Evolutionary conservation across 2,888 invertebrate genomes (phyloP).

Genomic region (Lucinisca nassula): DNA sequence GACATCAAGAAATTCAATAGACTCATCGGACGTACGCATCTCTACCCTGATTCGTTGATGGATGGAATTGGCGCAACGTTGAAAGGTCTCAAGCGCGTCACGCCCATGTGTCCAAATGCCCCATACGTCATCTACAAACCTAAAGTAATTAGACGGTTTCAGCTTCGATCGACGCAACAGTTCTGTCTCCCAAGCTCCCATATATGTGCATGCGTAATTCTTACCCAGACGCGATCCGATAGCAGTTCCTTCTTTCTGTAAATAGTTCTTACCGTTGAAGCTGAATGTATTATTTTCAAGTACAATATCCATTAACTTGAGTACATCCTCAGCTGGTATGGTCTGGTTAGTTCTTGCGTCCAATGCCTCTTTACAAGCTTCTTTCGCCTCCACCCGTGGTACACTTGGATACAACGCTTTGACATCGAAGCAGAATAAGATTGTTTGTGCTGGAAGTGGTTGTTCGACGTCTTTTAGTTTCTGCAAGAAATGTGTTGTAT

Average conservation of each 20-base stretch:
- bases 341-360: neutral
- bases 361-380: conserved; percentile 27
- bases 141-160: no score
- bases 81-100: no score
- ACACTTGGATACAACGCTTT: conserved; percentile 38
- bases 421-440: conserved; percentile 45
- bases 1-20: no score
- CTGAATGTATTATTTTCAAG: conserved; percentile 43
- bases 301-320: conserved; percentile 27
- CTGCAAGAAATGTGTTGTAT: conserved; percentile 20
- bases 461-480: conserved; percentile 11
- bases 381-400: conserved; percentile 27
- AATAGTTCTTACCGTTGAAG: conserved; percentile 15
- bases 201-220: conserved; percentile 37
- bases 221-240: conserved; percentile 31
- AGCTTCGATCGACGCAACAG: no score
- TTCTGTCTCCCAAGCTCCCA: conserved; percentile 48
- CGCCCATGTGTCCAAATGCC: no score
- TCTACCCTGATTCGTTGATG: no score
- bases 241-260: conserved; percentile 31
- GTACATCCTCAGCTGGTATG: neutral
- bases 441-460: neutral
- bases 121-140: no score
- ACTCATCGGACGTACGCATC: no score
- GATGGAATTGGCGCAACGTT: no score